A percentile compares a stretch with the other conserved stretches of the same genome.
Evolutionary conservation across 2,113 vertebrate genomes (phyloP).

Genomic region (Brachypteracias leptosomus): DNA sequence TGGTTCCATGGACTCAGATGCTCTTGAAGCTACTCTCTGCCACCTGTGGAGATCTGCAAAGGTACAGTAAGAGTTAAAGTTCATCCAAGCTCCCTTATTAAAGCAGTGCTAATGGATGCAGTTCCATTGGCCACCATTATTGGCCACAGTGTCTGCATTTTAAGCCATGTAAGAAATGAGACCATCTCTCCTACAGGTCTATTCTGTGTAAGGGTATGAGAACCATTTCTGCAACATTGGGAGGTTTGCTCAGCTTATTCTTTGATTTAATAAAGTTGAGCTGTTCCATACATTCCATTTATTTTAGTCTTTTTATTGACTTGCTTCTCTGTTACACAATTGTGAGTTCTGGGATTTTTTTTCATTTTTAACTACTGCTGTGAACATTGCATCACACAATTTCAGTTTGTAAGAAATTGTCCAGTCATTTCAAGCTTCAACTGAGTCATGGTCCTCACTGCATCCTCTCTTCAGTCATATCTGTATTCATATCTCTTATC

Average conservation of each 20-base stretch:
- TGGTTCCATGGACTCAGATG: neutral
- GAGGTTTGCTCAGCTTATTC: neutral
- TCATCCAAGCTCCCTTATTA: neutral
- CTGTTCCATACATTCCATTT: neutral
- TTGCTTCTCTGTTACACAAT: neutral
- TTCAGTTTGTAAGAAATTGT: neutral
- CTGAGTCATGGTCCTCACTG: neutral
- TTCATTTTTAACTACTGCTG: neutral
- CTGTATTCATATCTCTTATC: neutral
- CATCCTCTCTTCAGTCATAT: neutral
- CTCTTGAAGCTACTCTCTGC: neutral
- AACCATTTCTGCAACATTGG: neutral
- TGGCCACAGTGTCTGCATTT: neutral
- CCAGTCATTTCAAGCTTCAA: neutral
- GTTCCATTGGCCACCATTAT: neutral
- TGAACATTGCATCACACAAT: neutral
- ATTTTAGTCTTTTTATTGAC: neutral
- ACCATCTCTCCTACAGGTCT: neutral
- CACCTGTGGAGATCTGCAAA: neutral
- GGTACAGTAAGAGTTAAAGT: neutral
- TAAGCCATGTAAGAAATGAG: neutral
- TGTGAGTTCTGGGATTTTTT: neutral
- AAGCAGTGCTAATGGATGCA: neutral
- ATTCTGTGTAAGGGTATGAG: neutral
- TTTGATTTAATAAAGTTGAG: neutral